Conservation (phyloP, 2,888 invertebrate genomes). For the Pemphredon lugubris region DNA sequence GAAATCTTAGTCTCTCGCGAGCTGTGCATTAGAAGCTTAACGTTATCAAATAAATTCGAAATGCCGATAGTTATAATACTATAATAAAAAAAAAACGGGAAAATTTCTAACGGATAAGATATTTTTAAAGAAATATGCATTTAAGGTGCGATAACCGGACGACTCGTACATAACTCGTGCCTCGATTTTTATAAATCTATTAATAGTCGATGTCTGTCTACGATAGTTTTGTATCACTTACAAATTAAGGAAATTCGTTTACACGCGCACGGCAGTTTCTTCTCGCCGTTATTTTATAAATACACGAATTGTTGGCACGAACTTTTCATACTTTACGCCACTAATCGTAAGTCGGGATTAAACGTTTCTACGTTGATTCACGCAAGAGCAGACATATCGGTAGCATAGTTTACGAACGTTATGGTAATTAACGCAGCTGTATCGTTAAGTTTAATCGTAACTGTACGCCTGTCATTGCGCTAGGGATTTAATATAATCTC, state of each 20-base stretch:
- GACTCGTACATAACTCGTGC: conserved; percentile 11
- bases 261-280: conserved; percentile 26
- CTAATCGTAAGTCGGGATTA: conserved; percentile 1
- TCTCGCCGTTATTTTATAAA: conserved; percentile 33
- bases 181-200: conserved; percentile 12
- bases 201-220: neutral
- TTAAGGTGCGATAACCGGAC: neutral
- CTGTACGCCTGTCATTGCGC: too few relatives aligned
- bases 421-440: conserved; percentile 1
- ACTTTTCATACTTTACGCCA: conserved; percentile 27
- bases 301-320: conserved; percentile 15
- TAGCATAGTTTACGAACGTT: neutral
- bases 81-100: neutral
- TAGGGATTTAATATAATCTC: neutral
- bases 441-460: neutral
- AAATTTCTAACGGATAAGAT: too few relatives aligned
- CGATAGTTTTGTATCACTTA: conserved; percentile 1
- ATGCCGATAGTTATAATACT: neutral
- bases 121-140: too few relatives aligned
- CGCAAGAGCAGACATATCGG: neutral
- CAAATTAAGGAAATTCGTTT: conserved; percentile 12
- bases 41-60: neutral
- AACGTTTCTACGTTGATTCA: conserved; percentile 3
- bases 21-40: neutral
- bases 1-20: neutral